A percentile compares a stretch with the other conserved stretches of the same genome.
phyloP scores from a whole-genome alignment of 2,113 vertebrate species.

The Corythornis vintsioides region DNA sequence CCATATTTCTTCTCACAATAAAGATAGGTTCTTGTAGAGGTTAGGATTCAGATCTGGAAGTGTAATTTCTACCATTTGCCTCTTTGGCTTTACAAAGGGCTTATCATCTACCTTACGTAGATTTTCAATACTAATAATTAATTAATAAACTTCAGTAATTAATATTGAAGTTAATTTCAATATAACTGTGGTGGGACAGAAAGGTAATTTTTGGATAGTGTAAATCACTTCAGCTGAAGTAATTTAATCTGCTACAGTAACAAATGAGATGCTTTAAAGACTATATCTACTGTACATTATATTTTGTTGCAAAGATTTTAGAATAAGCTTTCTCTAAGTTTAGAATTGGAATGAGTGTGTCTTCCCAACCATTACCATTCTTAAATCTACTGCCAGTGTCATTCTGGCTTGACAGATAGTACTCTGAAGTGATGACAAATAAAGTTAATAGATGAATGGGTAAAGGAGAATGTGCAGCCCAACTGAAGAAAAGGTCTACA shows the following conservation, averaged over 20 bases:
- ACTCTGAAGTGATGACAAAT: background rate
- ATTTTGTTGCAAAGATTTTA: background rate
- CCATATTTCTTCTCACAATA: background rate
- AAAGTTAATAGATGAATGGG: background rate
- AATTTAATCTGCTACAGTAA: background rate
- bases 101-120: background rate
- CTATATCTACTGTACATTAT: background rate
- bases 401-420: background rate
- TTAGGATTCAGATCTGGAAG: background rate
- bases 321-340: background rate
- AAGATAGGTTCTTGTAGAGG: rapidly evolving
- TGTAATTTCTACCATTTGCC: background rate
- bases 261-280: background rate
- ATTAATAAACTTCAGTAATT: too few species aligned
- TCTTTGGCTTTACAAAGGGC: background rate
- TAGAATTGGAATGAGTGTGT: background rate
- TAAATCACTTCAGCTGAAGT: background rate
- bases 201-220: background rate
- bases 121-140: too few species aligned
- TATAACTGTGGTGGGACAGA: background rate
- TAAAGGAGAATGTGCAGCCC: background rate
- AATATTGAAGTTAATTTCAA: background rate
- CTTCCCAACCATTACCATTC: background rate
- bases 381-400: background rate
- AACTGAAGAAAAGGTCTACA: background rate